These are phyloP conservation scores for Conistra vaccinii DNA, from an alignment of 2,888 invertebrate species.

Conservation along the genomic window DNA sequence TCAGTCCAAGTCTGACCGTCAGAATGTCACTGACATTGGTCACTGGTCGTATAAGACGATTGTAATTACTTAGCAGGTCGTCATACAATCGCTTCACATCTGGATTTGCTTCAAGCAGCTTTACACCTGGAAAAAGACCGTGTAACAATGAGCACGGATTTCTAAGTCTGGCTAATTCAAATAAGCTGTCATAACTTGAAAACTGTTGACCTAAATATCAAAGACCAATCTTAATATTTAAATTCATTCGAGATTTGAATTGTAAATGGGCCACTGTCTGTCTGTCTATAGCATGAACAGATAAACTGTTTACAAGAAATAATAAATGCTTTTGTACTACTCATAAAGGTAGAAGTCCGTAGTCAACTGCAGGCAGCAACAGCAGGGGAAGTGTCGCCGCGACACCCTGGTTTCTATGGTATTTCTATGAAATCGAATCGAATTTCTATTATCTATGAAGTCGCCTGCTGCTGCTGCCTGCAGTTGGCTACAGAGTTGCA, in stretches of 20 bases:
- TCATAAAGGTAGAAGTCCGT: too few species aligned
- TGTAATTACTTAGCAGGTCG: conserved; percentile 98
- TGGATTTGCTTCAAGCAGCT: conserved; percentile 95
- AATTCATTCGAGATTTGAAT: background rate
- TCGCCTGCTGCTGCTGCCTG: too few species aligned
- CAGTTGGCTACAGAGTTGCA: too few species aligned
- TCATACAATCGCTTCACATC: conserved; percentile 98
- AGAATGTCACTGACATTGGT: conserved; percentile 97
- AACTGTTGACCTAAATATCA: conserved; percentile 28
- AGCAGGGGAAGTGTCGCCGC: too few species aligned
- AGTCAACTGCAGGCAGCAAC: too few species aligned
- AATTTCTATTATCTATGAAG: too few species aligned
- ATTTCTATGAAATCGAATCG: too few species aligned
- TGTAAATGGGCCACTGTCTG: background rate
- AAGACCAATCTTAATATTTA: background rate
- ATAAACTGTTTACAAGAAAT: background rate
- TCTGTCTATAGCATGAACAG: background rate
- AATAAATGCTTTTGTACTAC: background rate
- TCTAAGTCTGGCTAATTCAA: background rate
- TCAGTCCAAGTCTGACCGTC: conserved; percentile 97
- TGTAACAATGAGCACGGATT: background rate
- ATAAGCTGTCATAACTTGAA: conserved; percentile 10
- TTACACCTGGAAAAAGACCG: conserved; percentile 79
- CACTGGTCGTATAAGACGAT: conserved; percentile 98
- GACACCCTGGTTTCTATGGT: too few species aligned